Base-by-base conservation (phyloP, 1,140 invertebrate genomes). In the Bombus confusus region DNA sequence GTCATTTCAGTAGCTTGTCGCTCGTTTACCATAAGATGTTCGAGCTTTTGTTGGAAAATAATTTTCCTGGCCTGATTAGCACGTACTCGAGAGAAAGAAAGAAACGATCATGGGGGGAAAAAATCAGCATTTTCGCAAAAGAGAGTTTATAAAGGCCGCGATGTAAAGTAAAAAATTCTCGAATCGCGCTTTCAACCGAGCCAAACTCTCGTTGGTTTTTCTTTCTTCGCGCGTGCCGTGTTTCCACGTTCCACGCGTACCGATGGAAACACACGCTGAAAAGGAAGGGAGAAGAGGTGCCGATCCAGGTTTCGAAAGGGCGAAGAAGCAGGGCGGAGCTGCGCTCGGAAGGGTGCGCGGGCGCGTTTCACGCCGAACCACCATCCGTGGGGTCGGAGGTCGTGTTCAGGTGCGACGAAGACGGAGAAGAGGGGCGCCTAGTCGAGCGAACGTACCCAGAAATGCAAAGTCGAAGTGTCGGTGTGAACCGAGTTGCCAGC, bases 301-400 rank as follows among this genome's bases (percentile, higher is more conserved):
- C 81, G 90, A 86, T 88, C 77, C 87, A 66, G 74, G 86, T 15
- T 83, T 43, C 83, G 79, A 85, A 90, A 88, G 91, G 84, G 87
- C 83, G 86, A 91, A 90, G 90, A 86, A 89, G 90, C 87, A 94
- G 93, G 94, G 94, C 93, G 94, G 94, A 94, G 94, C 93, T 94
- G 94, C 93, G 93, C 93, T 87, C 91, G 87, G 80, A 91, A 91
- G 91, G 93, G 93, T 95, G 94, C 94, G 94, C 93, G 88, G 86
- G 87, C 80, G 86, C 88, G 92, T 88, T 88, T 87, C 90, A 91
- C 92, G 82, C 82, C 83, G 88, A 91, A 87, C 84, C 72, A 89
- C 87, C 85, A 85, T 93, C 87, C 80, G 88, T 89, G 91, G 89
- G 92, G 90, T 93, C 91, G 91, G 92, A 91, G 93, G 90, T 92